These are phyloP conservation scores for Coenobita brevimanus DNA, from an alignment of 1,140 invertebrate genomes.

Conservation along the genomic window DNA sequence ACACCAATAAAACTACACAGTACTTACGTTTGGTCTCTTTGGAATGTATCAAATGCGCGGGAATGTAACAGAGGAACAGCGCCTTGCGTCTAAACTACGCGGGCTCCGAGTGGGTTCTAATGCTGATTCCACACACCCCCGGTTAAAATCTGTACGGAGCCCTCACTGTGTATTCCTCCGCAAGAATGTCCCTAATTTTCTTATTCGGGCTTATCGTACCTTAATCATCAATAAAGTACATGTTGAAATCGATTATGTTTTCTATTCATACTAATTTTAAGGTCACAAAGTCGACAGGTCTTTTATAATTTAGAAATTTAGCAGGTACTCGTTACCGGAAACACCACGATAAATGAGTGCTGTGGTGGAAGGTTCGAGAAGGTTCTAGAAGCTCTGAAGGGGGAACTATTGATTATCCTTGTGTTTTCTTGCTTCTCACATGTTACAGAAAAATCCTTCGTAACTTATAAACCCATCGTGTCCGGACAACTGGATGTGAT, in stretches of 20 bases:
- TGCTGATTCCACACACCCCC: too few relatives aligned
- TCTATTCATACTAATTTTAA: not conserved
- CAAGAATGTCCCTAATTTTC: slow-evolving; percentile 8
- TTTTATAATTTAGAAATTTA: not conserved
- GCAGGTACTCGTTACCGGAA: slow-evolving; percentile 39
- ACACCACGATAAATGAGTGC: not conserved
- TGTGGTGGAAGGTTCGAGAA: slow-evolving; percentile 42
- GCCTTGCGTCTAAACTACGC: too few relatives aligned
- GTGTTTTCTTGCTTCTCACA: not conserved
- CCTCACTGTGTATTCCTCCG: slow-evolving; percentile 18
- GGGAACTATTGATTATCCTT: slow-evolving; percentile 59
- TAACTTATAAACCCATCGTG: too few relatives aligned
- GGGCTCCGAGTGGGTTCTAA: too few relatives aligned
- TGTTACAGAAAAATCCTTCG: too few relatives aligned
- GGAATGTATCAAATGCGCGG: not conserved
- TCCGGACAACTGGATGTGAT: too few relatives aligned
- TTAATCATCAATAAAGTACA: not conserved
- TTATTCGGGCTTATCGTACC: not conserved
- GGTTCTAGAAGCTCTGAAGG: slow-evolving; percentile 32
- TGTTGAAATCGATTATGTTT: not conserved
- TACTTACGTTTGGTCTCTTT: slow-evolving; percentile 37
- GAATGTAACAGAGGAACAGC: too few relatives aligned
- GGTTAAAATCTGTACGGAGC: too few relatives aligned
- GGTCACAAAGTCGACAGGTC: too few relatives aligned
- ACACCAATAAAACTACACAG: too few relatives aligned